Evolutionary conservation across 1,140 invertebrate genomes (phyloP).

Genomic region (Drosophila albomicans): DNA sequence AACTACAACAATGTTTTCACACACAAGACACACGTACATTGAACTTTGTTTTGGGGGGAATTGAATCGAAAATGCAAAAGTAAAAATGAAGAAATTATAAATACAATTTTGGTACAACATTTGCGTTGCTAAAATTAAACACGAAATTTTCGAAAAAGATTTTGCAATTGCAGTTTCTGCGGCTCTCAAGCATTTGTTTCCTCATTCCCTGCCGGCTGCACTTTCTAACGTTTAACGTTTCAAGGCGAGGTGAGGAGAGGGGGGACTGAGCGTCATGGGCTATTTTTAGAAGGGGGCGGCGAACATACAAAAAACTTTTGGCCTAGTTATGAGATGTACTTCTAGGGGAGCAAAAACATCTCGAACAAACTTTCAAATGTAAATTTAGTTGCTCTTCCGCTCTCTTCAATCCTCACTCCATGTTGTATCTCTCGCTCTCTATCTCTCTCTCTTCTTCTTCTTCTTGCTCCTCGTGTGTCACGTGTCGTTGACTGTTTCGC

Average conservation of each 20-base stretch:
- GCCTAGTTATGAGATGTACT: conserved; percentile 64
- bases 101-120: conserved; percentile 43
- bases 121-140: conserved; percentile 74
- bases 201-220: conserved; percentile 64
- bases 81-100: conserved; percentile 31
- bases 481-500: conserved; percentile 79
- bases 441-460: conserved; percentile 2
- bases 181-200: conserved; percentile 66
- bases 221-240: conserved; percentile 22
- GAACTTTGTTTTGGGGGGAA: conserved; percentile 59
- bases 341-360: conserved; percentile 36
- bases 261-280: conserved; percentile 47
- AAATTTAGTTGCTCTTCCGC: conserved; percentile 42
- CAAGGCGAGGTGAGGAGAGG: not conserved
- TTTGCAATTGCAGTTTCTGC: conserved; percentile 51
- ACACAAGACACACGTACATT: conserved; percentile 66
- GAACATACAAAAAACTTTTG: conserved; percentile 59
- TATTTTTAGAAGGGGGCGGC: conserved; percentile 55
- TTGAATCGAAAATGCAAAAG: conserved; percentile 7
- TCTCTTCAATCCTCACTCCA: conserved; percentile 12
- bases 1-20: conserved; percentile 41
- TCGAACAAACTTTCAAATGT: conserved; percentile 23
- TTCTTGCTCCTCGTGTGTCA: conserved; percentile 29
- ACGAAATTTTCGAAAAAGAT: conserved; percentile 30
- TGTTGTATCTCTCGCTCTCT: not conserved